Percentiles rank a stretch among this genome's conserved stretches.
These are phyloP conservation scores for Microctonus aethiopoides DNA, from an alignment of 2,888 invertebrate genomes.

Conservation along the genomic window DNA sequence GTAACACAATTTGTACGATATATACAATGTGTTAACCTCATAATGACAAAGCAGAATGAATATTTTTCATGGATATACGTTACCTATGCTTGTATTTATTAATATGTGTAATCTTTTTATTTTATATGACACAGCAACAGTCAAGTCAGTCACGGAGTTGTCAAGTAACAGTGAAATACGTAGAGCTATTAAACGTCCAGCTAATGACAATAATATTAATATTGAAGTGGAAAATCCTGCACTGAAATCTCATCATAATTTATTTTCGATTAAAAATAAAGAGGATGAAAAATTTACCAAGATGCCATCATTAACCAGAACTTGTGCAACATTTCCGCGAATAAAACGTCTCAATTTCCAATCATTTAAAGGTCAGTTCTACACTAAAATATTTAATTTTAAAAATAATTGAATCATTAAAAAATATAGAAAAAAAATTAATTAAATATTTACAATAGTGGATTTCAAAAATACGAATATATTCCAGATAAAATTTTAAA, in stretches of 20 bases:
- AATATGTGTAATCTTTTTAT: neutral
- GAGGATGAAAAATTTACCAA: constrained; percentile 33
- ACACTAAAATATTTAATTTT: neutral
- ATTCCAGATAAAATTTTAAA: neutral
- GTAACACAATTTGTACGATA: neutral
- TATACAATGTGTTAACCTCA: neutral
- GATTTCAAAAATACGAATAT: neutral
- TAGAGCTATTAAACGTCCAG: neutral
- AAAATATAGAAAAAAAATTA: neutral
- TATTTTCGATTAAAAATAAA: neutral
- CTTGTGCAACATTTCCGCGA: constrained; percentile 53
- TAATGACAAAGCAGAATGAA: neutral
- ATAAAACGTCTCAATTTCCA: constrained; percentile 53
- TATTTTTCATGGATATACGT: neutral
- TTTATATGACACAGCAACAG: neutral
- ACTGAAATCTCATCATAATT: neutral
- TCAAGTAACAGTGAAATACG: neutral
- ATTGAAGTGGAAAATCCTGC: neutral
- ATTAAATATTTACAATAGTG: no score
- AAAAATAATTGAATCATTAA: neutral
- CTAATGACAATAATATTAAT: neutral
- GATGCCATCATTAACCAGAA: constrained; percentile 55
- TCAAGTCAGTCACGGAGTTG: neutral
- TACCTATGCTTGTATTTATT: neutral
- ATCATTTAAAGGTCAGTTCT: constrained; percentile 49